Base-by-base conservation (phyloP, 1,140 invertebrate species). In the Hycleus phaleratus region DNA sequence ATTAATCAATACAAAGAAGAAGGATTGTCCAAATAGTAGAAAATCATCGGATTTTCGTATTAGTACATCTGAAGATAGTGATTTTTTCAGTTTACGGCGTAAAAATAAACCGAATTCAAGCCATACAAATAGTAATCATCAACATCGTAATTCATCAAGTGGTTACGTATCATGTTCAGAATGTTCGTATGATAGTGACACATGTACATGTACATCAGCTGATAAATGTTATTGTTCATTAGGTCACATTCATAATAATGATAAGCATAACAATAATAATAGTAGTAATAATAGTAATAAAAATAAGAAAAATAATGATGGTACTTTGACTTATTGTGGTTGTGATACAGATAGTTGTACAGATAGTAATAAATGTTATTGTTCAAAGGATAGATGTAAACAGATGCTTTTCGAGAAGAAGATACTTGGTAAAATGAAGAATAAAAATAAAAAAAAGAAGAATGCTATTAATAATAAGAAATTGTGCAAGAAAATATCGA, bases 331-430 rank as follows among this genome's bases (percentile, higher is more conserved):
- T 64, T 71, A 63, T 44, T 85, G 88, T 66, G 81, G 82, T 3
- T 93, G 89, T 69, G 90, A 92, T 67, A 89, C 89, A 0, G 90
- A 93, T 66, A 90, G 87, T 63, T 93, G 90, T 70, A 82, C 87
- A 0, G 90, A 91, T 55, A 90, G 87, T 69, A 91, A 91, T 68
- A 92, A 92, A 70, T 94, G 91, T 69, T 94, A 94, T 68, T 94
- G 91, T 71, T 75, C 80, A 6, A 76, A 77, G 2, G 32, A 32
- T 32, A 32, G 32, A 32, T 4, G 32, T 5, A 4, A 7, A 7
- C 32, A 7, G 7, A 5, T 7, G 32, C 4, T 32, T 32, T 32
- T 32, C 7, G 32, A 7, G 32, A 7, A 4, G 32, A 7, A 32
- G 18, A 18, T 18, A 18, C 18, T 18, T 3, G 32, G 32, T 32